phyloP scores from a whole-genome alignment of 2,888 invertebrate genomes.

The Tipula unca region DNA sequence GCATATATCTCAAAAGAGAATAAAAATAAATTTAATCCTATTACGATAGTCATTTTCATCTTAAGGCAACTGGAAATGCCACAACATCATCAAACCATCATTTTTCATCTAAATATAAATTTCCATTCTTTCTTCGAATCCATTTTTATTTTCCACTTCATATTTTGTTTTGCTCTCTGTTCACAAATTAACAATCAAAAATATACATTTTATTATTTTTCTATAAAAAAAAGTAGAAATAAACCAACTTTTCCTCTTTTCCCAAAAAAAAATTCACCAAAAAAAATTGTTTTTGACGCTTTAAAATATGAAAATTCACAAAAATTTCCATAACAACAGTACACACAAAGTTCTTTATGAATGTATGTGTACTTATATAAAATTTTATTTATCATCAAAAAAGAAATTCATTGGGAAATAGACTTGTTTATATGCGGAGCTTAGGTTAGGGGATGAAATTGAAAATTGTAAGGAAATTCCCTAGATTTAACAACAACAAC shows the following conservation, averaged over 20 bases:
- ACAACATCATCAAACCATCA: not conserved
- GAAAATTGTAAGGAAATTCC: not conserved
- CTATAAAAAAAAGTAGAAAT: not conserved
- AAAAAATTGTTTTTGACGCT: not conserved
- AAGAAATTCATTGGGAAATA: not conserved
- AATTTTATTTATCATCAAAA: not conserved
- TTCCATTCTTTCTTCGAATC: not conserved
- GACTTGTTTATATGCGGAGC: not conserved
- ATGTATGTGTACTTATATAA: not conserved
- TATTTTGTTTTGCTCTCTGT: not conserved
- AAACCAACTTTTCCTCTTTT: not conserved
- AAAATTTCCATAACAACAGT: not conserved
- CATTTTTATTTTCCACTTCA: not conserved
- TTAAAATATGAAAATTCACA: not conserved
- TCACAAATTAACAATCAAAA: not conserved
- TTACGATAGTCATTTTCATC: not conserved
- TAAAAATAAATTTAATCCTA: not conserved
- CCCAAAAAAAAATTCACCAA: not conserved
- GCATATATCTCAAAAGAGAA: not conserved
- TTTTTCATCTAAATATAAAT: not conserved
- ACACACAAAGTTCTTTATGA: not conserved
- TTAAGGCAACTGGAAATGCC: not conserved
- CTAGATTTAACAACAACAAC: not conserved
- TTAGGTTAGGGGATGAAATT: not conserved
- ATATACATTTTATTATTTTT: not conserved